Percentiles rank a stretch among this genome's conserved stretches.
Evolutionary conservation across 2,888 invertebrate species (phyloP).

Genomic region (Gortyna flavago): DNA sequence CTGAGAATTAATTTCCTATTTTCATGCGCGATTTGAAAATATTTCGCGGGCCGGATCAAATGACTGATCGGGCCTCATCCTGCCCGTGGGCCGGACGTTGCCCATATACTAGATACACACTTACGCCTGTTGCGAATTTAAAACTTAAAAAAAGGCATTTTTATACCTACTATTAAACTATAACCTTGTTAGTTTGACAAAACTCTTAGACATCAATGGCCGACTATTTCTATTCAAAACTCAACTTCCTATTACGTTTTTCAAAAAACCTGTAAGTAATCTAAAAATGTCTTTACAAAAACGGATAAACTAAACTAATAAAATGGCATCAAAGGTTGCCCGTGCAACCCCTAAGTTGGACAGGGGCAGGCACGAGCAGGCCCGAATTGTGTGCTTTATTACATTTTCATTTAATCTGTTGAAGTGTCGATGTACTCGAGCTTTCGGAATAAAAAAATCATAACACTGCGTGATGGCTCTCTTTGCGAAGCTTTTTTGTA

Average conservation of each 20-base stretch:
- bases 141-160: not conserved
- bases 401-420: slow-evolving; percentile 61
- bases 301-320: slow-evolving; percentile 27
- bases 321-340: slow-evolving; percentile 42
- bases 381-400: slow-evolving; percentile 43
- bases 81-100: too few species aligned
- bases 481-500: not conserved
- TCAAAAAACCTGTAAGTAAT: slow-evolving; percentile 11
- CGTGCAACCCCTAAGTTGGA: slow-evolving; percentile 15
- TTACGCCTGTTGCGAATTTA: not conserved
- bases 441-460: slow-evolving; percentile 42
- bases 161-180: too few species aligned
- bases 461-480: not conserved
- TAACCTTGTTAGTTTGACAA: not conserved
- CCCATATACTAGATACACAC: too few species aligned
- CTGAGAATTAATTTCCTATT: too few species aligned
- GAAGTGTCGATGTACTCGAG: slow-evolving; percentile 23
- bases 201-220: not conserved
- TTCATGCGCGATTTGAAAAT: too few species aligned
- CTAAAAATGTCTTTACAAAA: slow-evolving; percentile 34
- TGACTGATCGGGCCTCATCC: too few species aligned
- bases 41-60: too few species aligned
- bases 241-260: not conserved
- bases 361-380: not conserved
- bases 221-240: slow-evolving; percentile 7